Percentiles rank a stretch among this genome's conserved stretches.
These are phyloP conservation scores for Deilephila porcellus DNA, from an alignment of 2,888 invertebrate genomes.

Conservation along the genomic window DNA sequence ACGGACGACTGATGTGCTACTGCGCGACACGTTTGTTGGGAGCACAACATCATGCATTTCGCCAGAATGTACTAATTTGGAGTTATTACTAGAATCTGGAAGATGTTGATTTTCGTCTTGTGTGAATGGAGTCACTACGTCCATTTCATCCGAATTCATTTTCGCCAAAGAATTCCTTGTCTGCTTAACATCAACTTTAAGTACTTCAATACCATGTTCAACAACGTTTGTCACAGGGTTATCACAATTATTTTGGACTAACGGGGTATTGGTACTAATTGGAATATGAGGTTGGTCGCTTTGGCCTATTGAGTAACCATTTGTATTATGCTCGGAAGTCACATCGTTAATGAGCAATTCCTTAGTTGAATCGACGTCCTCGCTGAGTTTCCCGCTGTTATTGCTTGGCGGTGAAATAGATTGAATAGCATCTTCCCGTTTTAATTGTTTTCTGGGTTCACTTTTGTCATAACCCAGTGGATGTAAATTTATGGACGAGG, in stretches of 20 bases:
- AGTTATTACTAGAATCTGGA: constrained; percentile 43
- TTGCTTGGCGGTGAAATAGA: constrained; percentile 78
- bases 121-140: constrained; percentile 69
- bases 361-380: constrained; percentile 73
- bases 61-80: constrained; percentile 76
- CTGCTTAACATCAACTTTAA: constrained; percentile 34
- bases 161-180: constrained; percentile 44
- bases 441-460: constrained; percentile 76
- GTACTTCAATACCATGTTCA: not conserved
- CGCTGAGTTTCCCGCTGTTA: constrained; percentile 77
- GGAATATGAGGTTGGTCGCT: not conserved
- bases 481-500: constrained; percentile 71
- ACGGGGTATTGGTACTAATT: not conserved
- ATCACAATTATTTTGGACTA: not conserved
- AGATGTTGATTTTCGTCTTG: constrained; percentile 43
- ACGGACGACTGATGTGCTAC: constrained; percentile 77
- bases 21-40: constrained; percentile 75
- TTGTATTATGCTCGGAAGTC: constrained; percentile 27
- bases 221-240: not conserved
- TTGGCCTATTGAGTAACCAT: constrained; percentile 26
- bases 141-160: constrained; percentile 69
- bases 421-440: constrained; percentile 81
- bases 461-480: constrained; percentile 74
- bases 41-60: constrained; percentile 82
- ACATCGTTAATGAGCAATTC: constrained; percentile 55